Base-by-base conservation (phyloP, 2,113 vertebrate species). In the Chinchilla lanigera region DNA sequence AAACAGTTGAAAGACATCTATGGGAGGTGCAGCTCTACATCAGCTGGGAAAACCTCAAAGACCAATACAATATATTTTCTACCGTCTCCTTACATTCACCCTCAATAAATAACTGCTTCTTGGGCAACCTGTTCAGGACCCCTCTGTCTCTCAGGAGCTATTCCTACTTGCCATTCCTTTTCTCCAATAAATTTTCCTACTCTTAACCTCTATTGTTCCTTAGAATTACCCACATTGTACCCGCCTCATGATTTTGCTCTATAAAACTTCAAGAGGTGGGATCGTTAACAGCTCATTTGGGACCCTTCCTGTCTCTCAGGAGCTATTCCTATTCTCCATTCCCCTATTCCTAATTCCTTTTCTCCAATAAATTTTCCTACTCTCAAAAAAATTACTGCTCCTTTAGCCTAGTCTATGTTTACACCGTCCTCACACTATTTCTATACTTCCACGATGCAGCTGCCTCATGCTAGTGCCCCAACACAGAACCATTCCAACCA, bases 41-140 rank as follows among this genome's bases (percentile, higher is more conserved):
- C 12, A 93, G 26, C 26, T 69, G 26, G 50, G 41, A 28, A 65
- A 86, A 78, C 44, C 5, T 90, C 38, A 52, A 73, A 93, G 50
- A 38, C 12, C 0, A 19, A 85, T 7, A 22, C 22, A 65, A 71
- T 87, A 93, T 7, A 85, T 89, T 85, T 38, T 86, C 38, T 4
- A 85, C 14, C 44, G 3, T 89, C 93, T 88, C 88, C 24, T 95
- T 92, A 94, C 30, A 14, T 65, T 83, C 50, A 84, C 19, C 13
- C 10, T 90, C 67, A n/a, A 85, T 94, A 96, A 92, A 89, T 14
- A 26, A 69, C 61, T 85, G 50, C 52, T 97, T 28, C 69, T 90
- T 92, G 19, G 35, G 35, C 67, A 69, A 20, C 35, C 67, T 17
- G 3, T 69, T 69, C 7, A 5, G 67, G 35, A 69, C 67, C 67